Evolutionary conservation across 2,113 vertebrate genomes (phyloP), one percentile per base, ranked within the genome.

Genomic region (Gymnocephalus cernua): DNA sequence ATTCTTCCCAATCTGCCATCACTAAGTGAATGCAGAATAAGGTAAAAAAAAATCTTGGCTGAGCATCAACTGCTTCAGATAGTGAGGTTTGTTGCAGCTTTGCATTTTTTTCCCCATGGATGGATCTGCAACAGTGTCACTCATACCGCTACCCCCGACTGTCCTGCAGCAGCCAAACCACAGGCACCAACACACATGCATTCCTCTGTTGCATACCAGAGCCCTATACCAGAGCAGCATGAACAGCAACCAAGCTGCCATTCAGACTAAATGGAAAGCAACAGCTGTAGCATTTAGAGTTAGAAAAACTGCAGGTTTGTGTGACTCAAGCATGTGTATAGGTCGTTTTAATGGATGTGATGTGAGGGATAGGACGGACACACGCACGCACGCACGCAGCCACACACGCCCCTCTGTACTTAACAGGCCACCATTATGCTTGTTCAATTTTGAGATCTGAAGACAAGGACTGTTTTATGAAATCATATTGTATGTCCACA

Each of bases 151-250:
- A 77, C 73, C 68, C 63, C 71, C 44, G 73, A 85, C 78, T 51
- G 41, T 63, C 73, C 56, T 77, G 79, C 80, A 75, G 23, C 68
- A 68, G 85, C 86, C 70, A 74, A 83, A 89, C 85, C 87, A 62
- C 87, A 87, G 77, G 85, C 86, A 91, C 41, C 83, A 64, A 59
- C 82, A 77, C 76, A 82, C 84, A 81, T 41, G 64, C 89, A 86
- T 88, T 91, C 89, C 88, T 84, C 62, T 47, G 59, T 23, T 83
- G 68, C 89, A 90, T 84, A 87, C 84, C 83, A 80, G 35, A 79
- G 59, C 41, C 2, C 62, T 83, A 51, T 80, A 84, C 83, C 77
- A 74, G 41, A 79, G 74, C 68, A 75, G 82, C 79, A 58, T n/a
- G 47, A 86, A 38, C 32, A 59, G 79, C 47, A 61, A 62, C 44